Percentiles rank a stretch among this genome's conserved stretches.
phyloP scores from a whole-genome alignment of 2,113 vertebrate species.

The Oriolus oriolus region DNA sequence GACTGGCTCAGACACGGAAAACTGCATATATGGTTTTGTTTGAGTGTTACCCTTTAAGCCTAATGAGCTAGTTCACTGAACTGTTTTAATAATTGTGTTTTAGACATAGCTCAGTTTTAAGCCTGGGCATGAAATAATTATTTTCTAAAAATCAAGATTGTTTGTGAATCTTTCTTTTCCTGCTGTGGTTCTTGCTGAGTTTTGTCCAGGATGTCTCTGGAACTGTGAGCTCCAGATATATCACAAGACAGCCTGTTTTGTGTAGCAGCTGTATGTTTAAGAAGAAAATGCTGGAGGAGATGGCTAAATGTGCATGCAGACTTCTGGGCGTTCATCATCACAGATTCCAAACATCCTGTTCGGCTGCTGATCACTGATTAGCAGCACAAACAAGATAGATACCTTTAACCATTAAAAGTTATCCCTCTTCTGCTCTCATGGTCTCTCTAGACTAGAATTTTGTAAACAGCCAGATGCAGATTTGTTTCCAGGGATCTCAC shows the following conservation, averaged over 20 bases:
- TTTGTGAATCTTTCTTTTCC: not conserved
- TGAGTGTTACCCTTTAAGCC: not conserved
- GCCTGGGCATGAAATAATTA: not conserved
- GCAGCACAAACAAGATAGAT: constrained; percentile 9
- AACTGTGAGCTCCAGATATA: not conserved
- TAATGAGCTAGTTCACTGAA: not conserved
- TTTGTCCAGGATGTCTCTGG: constrained; percentile 1
- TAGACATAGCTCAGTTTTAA: not conserved
- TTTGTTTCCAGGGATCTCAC: constrained; percentile 38
- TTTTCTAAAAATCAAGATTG: not conserved
- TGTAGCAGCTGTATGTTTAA: constrained; percentile 6
- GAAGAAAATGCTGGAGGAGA: not conserved
- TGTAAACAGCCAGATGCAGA: constrained; percentile 21
- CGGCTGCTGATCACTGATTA: not conserved
- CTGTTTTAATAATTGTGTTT: not conserved
- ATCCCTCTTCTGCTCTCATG: not conserved
- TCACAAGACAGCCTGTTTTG: not conserved
- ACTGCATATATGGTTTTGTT: not conserved
- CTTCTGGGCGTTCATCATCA: constrained; percentile 3
- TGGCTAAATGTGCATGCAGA: not conserved
- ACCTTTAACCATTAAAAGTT: constrained; percentile 13
- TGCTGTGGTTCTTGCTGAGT: not conserved
- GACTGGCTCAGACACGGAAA: not conserved
- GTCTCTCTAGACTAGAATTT: constrained; percentile 15
- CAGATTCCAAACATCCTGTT: not conserved